Percentiles rank a stretch among this genome's conserved stretches.
Conservation (phyloP, 2,113 vertebrate genomes). For the Neofelis nebulosa region DNA sequence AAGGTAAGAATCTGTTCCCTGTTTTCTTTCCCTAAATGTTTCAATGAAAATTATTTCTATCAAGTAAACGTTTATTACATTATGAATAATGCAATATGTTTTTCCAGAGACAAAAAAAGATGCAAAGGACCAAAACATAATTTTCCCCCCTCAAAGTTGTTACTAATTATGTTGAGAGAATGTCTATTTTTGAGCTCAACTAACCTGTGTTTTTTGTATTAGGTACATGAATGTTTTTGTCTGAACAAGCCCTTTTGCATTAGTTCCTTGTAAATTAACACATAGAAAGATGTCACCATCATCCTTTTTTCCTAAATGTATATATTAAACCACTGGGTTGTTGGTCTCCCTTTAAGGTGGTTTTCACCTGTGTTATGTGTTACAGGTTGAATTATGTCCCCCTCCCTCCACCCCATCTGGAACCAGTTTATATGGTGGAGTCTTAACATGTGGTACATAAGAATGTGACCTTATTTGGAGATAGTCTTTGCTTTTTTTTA, state of each 20-base stretch:
- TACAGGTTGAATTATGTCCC: background rate
- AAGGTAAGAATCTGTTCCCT: background rate
- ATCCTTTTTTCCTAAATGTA: background rate
- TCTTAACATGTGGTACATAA: background rate
- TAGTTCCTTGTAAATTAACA: background rate
- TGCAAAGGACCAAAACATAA: background rate
- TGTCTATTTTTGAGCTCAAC: background rate
- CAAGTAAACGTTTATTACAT: background rate
- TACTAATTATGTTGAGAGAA: background rate
- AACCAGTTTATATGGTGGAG: background rate
- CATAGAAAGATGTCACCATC: background rate
- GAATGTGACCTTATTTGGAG: background rate
- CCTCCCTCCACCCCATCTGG: no score
- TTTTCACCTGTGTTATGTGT: background rate
- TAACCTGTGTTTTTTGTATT: background rate
- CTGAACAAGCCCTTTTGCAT: background rate
- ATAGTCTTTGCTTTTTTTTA: background rate
- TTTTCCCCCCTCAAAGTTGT: background rate
- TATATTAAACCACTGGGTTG: background rate
- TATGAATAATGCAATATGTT: constrained; percentile 18
- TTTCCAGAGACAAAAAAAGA: constrained; percentile 4
- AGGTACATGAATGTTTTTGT: background rate
- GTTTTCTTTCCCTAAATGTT: background rate
- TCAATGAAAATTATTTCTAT: background rate
- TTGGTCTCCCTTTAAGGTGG: background rate